Evolutionary conservation across 2,888 invertebrate species (phyloP), one percentile per base, ranked within the genome.

Genomic region (Apeira syringaria): DNA sequence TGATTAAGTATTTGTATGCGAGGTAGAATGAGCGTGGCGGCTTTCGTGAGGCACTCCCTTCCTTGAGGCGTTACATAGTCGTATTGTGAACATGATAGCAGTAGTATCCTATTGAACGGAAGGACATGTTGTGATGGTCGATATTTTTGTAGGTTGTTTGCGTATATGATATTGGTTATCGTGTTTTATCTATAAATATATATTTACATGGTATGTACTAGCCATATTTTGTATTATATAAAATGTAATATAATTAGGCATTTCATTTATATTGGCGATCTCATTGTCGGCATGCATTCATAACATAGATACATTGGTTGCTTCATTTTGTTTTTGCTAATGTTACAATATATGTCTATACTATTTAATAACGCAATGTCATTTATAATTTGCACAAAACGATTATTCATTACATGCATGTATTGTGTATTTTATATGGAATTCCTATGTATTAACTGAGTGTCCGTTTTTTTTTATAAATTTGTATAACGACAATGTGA

Each of bases 21-120:
- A 73, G 79, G 72, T 45, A 71, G 81, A 63, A 76, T 76, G 80
- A 66, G 71, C 66, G 79, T 64, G 68, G 67, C 73, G 85, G 83
- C 83, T 68, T 81, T 80, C 85, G 83, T 80, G 34, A 71, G 86
- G 86, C 88, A 87, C 86, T 81, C 80, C 86, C 78, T 76, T 81
- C 81, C 86, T 80, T 70, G 72, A 75, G 72, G 76, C 74, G n/a
- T n/a, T n/a, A n/a, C n/a, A 68, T 74, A 72, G 68, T 76, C 60
- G 63, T 67, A 61, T 64, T 61, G 59, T 64, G 55, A 56, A 50
- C 49, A 59, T 61, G n/a, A n/a, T n/a, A 61, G 61, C 74, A 70
- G 70, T 70, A 64, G 69, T 78, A 73, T 76, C 33, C 34, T 53
- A 48, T 51, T 59, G 69, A 70, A 64, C 67, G 70, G 74, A 69